These are phyloP conservation scores for Heterocephalus glaber DNA, from an alignment of 2,113 vertebrate genomes.

Conservation along the genomic window DNA sequence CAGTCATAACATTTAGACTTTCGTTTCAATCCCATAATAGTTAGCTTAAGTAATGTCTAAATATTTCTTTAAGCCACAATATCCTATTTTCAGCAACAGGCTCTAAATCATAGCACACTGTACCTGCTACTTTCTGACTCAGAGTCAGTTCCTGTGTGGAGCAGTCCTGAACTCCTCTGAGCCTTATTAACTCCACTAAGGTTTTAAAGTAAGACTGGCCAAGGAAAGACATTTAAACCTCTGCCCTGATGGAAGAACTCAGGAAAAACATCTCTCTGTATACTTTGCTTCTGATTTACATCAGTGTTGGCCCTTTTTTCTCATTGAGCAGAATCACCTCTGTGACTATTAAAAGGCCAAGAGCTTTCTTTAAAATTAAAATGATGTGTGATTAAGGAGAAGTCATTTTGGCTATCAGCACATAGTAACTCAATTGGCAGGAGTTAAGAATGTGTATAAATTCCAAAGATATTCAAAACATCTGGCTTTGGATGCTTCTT, in stretches of 20 bases:
- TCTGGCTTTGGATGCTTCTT: conserved; percentile 48
- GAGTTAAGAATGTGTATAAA: conserved; percentile 36
- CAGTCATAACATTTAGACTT: conserved; percentile 63
- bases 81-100: conserved; percentile 70
- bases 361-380: conserved; percentile 39
- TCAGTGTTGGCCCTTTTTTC: not conserved
- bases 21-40: conserved; percentile 69
- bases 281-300: not conserved
- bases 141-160: not conserved
- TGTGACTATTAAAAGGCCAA: conserved; percentile 28
- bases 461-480: conserved; percentile 68
- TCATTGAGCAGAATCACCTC: not conserved
- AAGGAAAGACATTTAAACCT: not conserved
- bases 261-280: not conserved
- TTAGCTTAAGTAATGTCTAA: conserved; percentile 76
- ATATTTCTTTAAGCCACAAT: conserved; percentile 77
- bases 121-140: conserved; percentile 51
- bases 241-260: not conserved
- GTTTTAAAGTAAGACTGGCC: not conserved
- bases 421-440: conserved; percentile 38
- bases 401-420: conserved; percentile 38
- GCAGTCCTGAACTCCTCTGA: not conserved
- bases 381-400: conserved; percentile 48
- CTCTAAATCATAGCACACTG: conserved; percentile 44
- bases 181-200: not conserved